Evolutionary conservation across 2,888 invertebrate genomes (phyloP), one percentile per base, ranked within the genome.

Genomic region (Standfussiana lucernea): DNA sequence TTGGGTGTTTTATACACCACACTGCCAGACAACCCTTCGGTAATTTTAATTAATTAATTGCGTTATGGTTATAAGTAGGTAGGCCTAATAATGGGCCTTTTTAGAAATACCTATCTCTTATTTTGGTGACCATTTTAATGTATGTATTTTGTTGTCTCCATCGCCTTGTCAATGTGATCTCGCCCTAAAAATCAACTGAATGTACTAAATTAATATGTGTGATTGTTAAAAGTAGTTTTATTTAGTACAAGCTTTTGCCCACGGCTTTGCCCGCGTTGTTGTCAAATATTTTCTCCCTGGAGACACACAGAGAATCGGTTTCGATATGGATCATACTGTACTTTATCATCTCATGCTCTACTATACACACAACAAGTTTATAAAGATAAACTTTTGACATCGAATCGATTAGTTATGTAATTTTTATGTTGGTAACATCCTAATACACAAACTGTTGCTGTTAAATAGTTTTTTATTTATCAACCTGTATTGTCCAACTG

Each of bases 311-410:
- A 59, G 10, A 18, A 32, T 32, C 18, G 59, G 15, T 53, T 15
- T 13, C 1, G 24, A 35, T 13, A 40, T 64, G 40, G 13, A 64
- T 21, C 79, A 77, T 56, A 28, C 78, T 78, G 76, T 78, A 82
- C 62, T 45, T 40, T 35, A 53, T 45, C 50, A 62, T 83, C 13
- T 64, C 21, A 75, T 64, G 6, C 7, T 35, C 47, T 47, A 65
- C 21, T 61, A 21, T 66, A 77, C n/a, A 65, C 50, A 45, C 32
- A 45, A 28, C 35, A 56, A 21, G 5, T 56, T 50, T 59, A 47
- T 59, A 68, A n/a, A 28, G 86, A 86, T 88, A 87, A 88, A 70
- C 88, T 75, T 69, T 77, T 80, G 76, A 86, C 79, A 70, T 42
- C 32, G 7, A 50, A 64, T 61, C 4, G 37, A 62, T 62, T 56